Conservation (phyloP, 2,797 vertebrate genomes). For the Eulemur mongoz region DNA sequence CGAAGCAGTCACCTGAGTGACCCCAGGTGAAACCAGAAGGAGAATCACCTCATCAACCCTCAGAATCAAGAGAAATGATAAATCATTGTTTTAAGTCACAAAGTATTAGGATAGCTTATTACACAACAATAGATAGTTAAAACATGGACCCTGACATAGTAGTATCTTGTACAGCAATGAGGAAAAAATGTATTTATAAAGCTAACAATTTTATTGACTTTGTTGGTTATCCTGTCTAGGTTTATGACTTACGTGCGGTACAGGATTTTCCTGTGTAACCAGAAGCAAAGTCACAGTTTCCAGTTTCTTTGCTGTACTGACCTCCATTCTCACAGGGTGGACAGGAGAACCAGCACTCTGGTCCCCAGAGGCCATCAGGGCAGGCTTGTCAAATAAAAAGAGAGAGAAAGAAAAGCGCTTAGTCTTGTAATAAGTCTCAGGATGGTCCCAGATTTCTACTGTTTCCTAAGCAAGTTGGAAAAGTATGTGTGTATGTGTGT, state of each 20-base stretch:
- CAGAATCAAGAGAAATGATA: background rate
- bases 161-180: background rate
- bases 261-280: constrained; percentile 85
- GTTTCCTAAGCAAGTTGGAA: background rate
- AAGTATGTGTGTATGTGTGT: background rate
- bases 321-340: constrained; percentile 83
- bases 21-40: background rate
- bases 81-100: background rate
- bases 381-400: constrained; percentile 81
- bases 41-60: background rate
- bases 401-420: constrained; percentile 4
- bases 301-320: constrained; percentile 83
- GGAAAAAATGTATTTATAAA: constrained; percentile 20
- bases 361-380: constrained; percentile 84
- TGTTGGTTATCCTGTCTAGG: background rate
- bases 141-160: background rate
- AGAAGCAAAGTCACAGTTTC: constrained; percentile 83
- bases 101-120: background rate
- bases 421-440: constrained; percentile 26
- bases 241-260: constrained; percentile 76
- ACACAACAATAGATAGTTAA: background rate
- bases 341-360: constrained; percentile 83
- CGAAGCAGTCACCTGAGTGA: background rate
- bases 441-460: background rate
- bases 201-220: background rate